phyloP scores from a whole-genome alignment of 2,797 vertebrate genomes.

The Salmo trutta region DNA sequence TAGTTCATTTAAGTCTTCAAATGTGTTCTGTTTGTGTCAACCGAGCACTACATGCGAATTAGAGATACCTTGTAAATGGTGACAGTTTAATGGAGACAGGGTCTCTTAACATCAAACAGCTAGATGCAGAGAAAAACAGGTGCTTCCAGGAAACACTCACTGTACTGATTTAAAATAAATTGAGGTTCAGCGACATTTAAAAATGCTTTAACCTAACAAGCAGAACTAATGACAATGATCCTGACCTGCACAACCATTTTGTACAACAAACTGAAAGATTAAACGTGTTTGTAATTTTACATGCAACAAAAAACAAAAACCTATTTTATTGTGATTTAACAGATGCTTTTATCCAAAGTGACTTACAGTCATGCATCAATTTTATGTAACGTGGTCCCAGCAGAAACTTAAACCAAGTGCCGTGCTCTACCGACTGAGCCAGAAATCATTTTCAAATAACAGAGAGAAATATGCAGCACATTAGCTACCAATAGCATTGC shows the following conservation, averaged over 20 bases:
- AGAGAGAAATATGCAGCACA: neutral
- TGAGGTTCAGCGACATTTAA: neutral
- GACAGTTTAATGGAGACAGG: neutral
- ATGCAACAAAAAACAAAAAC: neutral
- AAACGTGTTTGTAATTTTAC: neutral
- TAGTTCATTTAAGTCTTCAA: neutral
- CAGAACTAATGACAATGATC: neutral
- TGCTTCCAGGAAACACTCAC: slow-evolving; percentile 21
- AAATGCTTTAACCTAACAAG: neutral
- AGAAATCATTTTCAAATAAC: neutral
- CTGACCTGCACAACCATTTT: neutral
- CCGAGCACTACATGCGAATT: neutral
- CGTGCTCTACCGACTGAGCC: too few species aligned
- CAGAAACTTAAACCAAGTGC: too few species aligned
- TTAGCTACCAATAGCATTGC: neutral
- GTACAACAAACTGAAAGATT: neutral
- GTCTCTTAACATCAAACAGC: slow-evolving; percentile 11
- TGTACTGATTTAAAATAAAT: slow-evolving; percentile 3
- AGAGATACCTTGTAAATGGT: neutral
- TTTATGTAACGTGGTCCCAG: too few species aligned
- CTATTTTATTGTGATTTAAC: neutral
- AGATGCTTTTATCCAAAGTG: too few species aligned
- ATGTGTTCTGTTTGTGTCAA: neutral
- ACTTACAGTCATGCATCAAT: too few species aligned
- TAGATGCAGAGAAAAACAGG: slow-evolving; percentile 7